Evolutionary conservation across 2,888 invertebrate genomes (phyloP), one percentile per base, ranked within the genome.

Genomic region (Cylindroiulus punctatus): DNA sequence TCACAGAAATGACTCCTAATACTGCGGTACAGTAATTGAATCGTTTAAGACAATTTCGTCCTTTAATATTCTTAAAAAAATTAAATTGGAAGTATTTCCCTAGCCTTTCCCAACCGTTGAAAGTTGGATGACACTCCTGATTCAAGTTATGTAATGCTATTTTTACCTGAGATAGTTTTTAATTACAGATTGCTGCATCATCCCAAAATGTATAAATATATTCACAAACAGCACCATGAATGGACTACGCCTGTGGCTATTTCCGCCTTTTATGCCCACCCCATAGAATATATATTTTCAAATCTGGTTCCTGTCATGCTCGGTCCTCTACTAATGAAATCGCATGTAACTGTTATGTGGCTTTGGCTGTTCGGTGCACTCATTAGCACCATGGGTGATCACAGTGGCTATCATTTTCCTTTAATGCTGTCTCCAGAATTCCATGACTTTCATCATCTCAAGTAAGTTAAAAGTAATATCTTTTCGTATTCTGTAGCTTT

Each of bases 211-310:
- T 96, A 96, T 92, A 95, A 95, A 90, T 93, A 94, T 89, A 95
- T 96, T 88, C 96, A 96, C 91, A 96, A 96, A 90, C 93, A 94
- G 89, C 96, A 96, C 90, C 96, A 96, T 89, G 96, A 96, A 90
- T 96, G 96, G 96, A 95, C 95, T 0, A 95, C 96, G 0, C 96
- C 96, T 0, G 94, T 96, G 85, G 95, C 96, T n/a, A 94, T 96
- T 4, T 94, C 95, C 0, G 94, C 95, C 19, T 92, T 96, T 81
- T 96, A 96, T 90, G 95, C 95, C 89, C 95, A 96, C 91, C 96
- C 96, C 0, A 90, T 95, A 81, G 92, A 92, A 88, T 95, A 96
- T 90, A 91, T 95, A 86, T 92, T 96, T 88, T 95, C 95, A 83
- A 96, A 96, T 91, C 90, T 96, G 87, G 88, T 95, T 87, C 96